phyloP scores from a whole-genome alignment of 2,888 invertebrate genomes.

The Drosophila prolongata region DNA sequence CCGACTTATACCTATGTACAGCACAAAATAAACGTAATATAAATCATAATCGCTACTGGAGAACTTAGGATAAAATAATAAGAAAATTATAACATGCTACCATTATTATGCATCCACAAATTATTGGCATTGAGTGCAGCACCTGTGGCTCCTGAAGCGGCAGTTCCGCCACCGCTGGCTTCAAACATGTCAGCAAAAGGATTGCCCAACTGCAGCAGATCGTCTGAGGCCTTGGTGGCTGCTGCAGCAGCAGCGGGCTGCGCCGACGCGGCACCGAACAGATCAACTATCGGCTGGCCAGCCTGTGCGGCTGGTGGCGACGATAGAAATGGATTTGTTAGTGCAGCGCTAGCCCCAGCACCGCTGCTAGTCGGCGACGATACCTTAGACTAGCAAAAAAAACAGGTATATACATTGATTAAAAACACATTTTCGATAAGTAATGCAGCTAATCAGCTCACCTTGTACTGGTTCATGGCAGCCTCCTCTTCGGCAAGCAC shows the following conservation, averaged over 20 bases:
- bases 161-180: slow-evolving; percentile 85
- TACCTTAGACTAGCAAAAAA: slow-evolving; percentile 87
- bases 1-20: slow-evolving; percentile 46
- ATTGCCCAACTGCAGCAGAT: slow-evolving; percentile 94
- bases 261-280: slow-evolving; percentile 87
- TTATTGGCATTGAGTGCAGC: slow-evolving; percentile 84
- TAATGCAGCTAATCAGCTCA: slow-evolving; percentile 80
- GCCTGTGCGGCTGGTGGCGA: slow-evolving; percentile 87
- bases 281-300: slow-evolving; percentile 90
- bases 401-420: slow-evolving; percentile 33
- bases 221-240: slow-evolving; percentile 91
- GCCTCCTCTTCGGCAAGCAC: slow-evolving; percentile 98
- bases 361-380: slow-evolving; percentile 90
- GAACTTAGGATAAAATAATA: slow-evolving; percentile 53
- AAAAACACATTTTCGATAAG: slow-evolving; percentile 1
- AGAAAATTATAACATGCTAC: slow-evolving; percentile 84
- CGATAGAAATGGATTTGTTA: slow-evolving; percentile 94
- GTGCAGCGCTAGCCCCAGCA: slow-evolving; percentile 85
- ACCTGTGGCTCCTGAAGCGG: slow-evolving; percentile 71
- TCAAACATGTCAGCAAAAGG: slow-evolving; percentile 96
- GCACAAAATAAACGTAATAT: slow-evolving; percentile 44
- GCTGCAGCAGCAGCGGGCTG: slow-evolving; percentile 84
- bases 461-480: slow-evolving; percentile 97
- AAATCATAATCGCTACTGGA: slow-evolving; percentile 21
- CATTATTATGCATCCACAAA: slow-evolving; percentile 85